Evolutionary conservation across 2,888 invertebrate genomes (phyloP).

Genomic region (Julus scandinavius): DNA sequence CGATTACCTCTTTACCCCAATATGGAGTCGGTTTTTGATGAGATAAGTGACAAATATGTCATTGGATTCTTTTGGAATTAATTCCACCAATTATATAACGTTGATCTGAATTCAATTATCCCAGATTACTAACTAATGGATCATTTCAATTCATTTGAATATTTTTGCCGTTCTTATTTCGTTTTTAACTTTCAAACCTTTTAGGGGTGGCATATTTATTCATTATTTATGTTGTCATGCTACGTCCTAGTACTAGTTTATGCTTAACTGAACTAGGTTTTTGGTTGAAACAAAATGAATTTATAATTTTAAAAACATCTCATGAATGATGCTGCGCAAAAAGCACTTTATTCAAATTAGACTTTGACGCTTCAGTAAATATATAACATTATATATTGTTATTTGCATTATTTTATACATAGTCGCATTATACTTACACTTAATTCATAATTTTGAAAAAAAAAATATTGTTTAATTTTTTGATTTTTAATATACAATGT

Average conservation of each 20-base stretch:
- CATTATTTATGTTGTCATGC: background rate
- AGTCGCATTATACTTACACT: too few species aligned
- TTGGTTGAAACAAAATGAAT: background rate
- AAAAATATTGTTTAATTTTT: too few species aligned
- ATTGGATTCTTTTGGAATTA: background rate
- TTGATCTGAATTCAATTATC: conserved; percentile 14
- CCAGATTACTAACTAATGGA: background rate
- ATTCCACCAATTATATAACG: background rate
- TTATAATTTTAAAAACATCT: background rate
- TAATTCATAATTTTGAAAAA: too few species aligned
- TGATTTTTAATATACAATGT: too few species aligned
- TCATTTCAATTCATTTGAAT: background rate
- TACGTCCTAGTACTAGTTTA: background rate
- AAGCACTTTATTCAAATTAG: too few species aligned
- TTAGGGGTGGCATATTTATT: background rate
- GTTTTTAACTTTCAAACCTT: background rate
- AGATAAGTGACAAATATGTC: background rate
- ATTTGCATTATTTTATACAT: too few species aligned
- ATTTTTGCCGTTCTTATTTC: background rate
- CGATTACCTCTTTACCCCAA: conserved; percentile 12
- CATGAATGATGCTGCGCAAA: too few species aligned
- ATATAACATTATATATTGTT: too few species aligned
- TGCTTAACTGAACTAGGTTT: background rate
- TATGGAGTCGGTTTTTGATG: conserved; percentile 3
- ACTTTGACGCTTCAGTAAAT: too few species aligned